Percentiles rank a stretch among this genome's conserved stretches.
phyloP scores from a whole-genome alignment of 2,888 invertebrate genomes.

The Phorcus lineatus region DNA sequence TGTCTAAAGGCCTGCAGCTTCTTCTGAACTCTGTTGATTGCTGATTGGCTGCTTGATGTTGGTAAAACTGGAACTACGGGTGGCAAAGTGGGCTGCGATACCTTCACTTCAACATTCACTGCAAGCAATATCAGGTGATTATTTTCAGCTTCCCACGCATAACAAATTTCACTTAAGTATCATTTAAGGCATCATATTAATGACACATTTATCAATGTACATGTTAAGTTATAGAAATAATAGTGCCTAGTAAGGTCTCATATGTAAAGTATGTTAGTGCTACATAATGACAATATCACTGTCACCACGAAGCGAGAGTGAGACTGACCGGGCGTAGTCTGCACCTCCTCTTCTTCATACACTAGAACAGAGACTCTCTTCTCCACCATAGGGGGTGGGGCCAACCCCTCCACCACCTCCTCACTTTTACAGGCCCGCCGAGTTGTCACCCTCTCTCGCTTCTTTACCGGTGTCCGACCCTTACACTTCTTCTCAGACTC shows the following conservation, averaged over 20 bases:
- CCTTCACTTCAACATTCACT: constrained; percentile 12
- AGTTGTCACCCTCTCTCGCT: constrained; percentile 31
- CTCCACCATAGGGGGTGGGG: neutral
- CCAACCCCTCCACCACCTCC: neutral
- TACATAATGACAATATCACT: too few relatives aligned
- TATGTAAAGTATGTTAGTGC: too few relatives aligned
- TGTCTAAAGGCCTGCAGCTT: constrained; percentile 6
- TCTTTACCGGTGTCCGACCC: constrained; percentile 29
- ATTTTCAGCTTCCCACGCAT: too few relatives aligned
- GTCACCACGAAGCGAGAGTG: too few relatives aligned
- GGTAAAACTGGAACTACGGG: constrained; percentile 1
- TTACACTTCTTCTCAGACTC: neutral
- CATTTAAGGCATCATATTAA: too few relatives aligned
- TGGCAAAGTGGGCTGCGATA: constrained; percentile 22
- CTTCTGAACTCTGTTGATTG: neutral
- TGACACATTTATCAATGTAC: too few relatives aligned
- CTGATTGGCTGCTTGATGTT: neutral
- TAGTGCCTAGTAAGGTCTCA: too few relatives aligned
- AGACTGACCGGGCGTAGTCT: neutral
- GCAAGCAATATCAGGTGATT: neutral
- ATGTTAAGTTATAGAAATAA: too few relatives aligned
- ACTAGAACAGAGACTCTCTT: neutral
- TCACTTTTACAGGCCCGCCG: neutral
- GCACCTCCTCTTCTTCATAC: constrained; percentile 24
- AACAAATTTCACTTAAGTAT: too few relatives aligned